Base-by-base conservation (phyloP, 2,113 vertebrate species). In the Conger conger region DNA sequence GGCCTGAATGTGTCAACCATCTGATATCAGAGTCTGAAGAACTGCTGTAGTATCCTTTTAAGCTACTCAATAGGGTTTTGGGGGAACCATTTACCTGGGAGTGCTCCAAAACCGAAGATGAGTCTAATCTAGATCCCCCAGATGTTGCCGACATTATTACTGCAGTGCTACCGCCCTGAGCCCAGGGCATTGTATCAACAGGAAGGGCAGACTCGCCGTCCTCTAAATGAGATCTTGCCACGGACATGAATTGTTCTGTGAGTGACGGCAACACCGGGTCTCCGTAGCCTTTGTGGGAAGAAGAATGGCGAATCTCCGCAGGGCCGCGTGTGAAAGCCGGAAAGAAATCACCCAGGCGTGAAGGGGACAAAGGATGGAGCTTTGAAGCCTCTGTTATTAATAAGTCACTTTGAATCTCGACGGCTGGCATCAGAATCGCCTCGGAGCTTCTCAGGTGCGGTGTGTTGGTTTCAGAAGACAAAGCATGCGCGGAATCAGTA, bases 51-150 rank as follows among this genome's bases (percentile, higher is more conserved):
- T 83, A 84, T 33, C 53, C 60, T 50, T 83, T 86, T 35, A 60
- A 82, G 35, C 76, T 82, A 57, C 78, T 88, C 83, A 84, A 85
- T 79, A 83, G 27, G 63, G 83, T 84, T 57, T 87, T 81, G 23
- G 79, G 33, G n/a, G 83, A 87, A 84, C 80, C 83, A 76, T 86
- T 87, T 85, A 87, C 83, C 83, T 53, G 40, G 5, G 87, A 90
- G 2, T 76, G 86, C 73, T 86, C 80, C 35, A 86, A 78, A 5
- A 35, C 23, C 30, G 79, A 9, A 81, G 79, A 20, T 63, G 79
- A 40, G 77, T 88, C 83, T 86, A 86, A 78, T 85, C 83, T 76
- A n/a, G 83, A 83, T 35, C 38, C 3, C 23, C 60, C 27, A 23
- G 36, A 57, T 86, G 82, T 82, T 76, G 77, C 50, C 81, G 90